Evolutionary conservation across 2,113 vertebrate species (phyloP).

Genomic region (Aramus guarauna): DNA sequence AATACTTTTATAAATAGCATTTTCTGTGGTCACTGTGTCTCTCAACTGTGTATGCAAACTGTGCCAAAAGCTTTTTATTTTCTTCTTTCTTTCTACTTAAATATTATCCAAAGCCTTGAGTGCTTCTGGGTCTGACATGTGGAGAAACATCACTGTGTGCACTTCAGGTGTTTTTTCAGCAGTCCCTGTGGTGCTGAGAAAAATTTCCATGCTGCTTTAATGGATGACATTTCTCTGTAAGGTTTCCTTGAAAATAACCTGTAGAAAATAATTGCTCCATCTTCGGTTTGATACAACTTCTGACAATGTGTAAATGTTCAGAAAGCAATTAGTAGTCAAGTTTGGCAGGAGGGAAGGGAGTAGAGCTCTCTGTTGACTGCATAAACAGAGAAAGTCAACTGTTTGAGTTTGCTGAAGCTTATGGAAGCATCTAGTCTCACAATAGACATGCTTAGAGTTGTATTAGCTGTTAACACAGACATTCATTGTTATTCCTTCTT

Average conservation of each 20-base stretch:
- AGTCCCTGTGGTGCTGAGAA: background rate
- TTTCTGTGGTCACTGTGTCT: background rate
- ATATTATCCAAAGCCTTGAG: background rate
- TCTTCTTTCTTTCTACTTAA: background rate
- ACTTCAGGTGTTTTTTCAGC: background rate
- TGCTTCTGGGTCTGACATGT: background rate
- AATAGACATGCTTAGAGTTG: background rate
- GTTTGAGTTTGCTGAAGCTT: constrained; percentile 28
- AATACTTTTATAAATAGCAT: background rate
- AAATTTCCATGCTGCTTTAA: background rate
- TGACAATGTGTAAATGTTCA: constrained; percentile 48
- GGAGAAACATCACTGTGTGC: background rate
- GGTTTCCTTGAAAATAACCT: background rate
- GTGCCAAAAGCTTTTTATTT: background rate
- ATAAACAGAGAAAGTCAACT: constrained; percentile 38
- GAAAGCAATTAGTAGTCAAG: constrained; percentile 37
- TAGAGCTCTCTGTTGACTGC: background rate
- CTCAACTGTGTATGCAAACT: background rate
- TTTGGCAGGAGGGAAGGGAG: background rate
- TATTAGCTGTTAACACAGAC: background rate
- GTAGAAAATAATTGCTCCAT: constrained; percentile 27
- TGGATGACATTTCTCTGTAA: background rate
- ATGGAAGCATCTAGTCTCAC: background rate
- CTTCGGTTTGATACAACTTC: background rate
- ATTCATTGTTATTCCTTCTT: background rate